A percentile compares a stretch with the other conserved stretches of the same genome.
Conservation (phyloP, 2,113 vertebrate genomes). For the Oriolus oriolus region DNA sequence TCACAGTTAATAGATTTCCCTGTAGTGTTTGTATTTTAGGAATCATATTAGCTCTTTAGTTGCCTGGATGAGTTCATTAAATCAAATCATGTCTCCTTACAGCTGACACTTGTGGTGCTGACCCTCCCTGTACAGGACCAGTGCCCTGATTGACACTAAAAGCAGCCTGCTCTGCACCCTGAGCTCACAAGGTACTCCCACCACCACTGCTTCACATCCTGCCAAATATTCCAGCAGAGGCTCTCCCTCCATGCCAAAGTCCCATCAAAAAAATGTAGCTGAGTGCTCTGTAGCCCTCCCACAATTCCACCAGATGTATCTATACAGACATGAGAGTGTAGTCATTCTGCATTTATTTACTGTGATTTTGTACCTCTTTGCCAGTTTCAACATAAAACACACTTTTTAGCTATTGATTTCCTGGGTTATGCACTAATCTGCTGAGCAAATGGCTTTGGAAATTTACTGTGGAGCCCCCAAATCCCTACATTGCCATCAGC, state of each 20-base stretch:
- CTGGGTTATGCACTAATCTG: background rate
- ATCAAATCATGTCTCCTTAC: background rate
- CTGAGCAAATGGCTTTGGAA: slow-evolving; percentile 1
- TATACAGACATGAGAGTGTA: background rate
- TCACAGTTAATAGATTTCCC: background rate
- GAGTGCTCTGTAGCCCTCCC: background rate
- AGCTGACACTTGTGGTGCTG: background rate
- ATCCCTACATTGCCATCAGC: background rate
- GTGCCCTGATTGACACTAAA: background rate
- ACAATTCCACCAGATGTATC: background rate
- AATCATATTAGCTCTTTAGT: background rate
- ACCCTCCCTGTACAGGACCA: background rate
- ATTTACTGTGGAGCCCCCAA: background rate
- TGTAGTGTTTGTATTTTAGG: background rate
- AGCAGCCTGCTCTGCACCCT: background rate
- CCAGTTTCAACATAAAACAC: background rate
- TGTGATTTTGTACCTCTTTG: background rate
- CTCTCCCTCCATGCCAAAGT: background rate
- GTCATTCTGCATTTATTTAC: background rate
- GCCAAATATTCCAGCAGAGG: background rate
- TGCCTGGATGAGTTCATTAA: background rate
- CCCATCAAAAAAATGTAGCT: background rate
- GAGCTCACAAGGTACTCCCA: background rate
- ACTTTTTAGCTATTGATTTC: slow-evolving; percentile 5
- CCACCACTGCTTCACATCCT: background rate